Conservation (phyloP, 2,888 invertebrate species). For the Patella pellucida region DNA sequence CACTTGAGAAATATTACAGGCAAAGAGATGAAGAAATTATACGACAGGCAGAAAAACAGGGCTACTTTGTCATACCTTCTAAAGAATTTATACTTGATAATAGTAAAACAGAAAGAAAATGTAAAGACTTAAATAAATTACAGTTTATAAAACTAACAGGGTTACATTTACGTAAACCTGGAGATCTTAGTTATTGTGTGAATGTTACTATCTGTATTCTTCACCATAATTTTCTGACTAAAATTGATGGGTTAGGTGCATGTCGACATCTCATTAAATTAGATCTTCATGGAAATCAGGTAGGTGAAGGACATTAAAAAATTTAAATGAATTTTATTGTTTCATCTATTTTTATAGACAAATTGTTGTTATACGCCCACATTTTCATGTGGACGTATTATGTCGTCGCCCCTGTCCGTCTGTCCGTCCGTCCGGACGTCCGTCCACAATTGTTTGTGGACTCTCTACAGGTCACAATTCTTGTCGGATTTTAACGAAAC, state of each 20-base stretch:
- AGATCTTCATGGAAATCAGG: constrained; percentile 56
- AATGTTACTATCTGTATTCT: constrained; percentile 63
- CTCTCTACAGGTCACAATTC: no score
- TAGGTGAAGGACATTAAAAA: not conserved
- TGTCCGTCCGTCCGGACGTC: no score
- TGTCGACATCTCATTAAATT: constrained; percentile 66
- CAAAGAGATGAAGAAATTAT: constrained; percentile 62
- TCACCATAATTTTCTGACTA: constrained; percentile 65
- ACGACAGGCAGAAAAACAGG: constrained; percentile 60
- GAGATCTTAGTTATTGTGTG: constrained; percentile 61
- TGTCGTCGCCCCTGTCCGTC: no score
- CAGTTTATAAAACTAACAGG: constrained; percentile 51
- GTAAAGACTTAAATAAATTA: constrained; percentile 52
- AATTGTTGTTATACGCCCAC: no score
- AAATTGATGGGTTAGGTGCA: constrained; percentile 58
- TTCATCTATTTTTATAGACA: not conserved
- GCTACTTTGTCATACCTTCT: constrained; percentile 57
- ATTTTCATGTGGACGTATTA: no score
- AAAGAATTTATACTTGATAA: constrained; percentile 51
- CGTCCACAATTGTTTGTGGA: no score
- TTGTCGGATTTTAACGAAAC: no score
- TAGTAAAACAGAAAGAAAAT: constrained; percentile 41
- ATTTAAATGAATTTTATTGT: not conserved
- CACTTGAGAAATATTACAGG: constrained; percentile 55
- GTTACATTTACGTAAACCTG: constrained; percentile 60